These are phyloP conservation scores for Cryptocephalus moraei DNA, from an alignment of 2,888 invertebrate species.

Conservation along the genomic window DNA sequence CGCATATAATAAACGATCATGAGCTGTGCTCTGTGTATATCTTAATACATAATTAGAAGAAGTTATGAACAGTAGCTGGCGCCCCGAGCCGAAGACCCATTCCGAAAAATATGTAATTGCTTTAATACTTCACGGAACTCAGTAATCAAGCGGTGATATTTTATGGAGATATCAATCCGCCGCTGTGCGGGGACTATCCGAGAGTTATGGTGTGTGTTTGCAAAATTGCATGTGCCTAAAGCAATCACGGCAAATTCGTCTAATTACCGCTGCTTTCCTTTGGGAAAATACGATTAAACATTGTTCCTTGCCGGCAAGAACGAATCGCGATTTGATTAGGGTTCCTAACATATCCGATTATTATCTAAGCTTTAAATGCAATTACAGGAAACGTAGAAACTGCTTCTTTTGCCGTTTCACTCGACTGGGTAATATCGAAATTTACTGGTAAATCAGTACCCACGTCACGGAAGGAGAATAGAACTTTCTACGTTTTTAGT, in stretches of 20 bases:
- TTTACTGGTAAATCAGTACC: no score
- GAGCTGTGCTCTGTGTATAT: constrained; percentile 17
- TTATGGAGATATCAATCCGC: constrained; percentile 29
- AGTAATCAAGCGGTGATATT: constrained; percentile 33
- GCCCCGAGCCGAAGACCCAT: constrained; percentile 19
- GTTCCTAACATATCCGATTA: neutral
- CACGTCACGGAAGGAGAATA: no score
- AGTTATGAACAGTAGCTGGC: constrained; percentile 24
- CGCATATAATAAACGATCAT: constrained; percentile 24
- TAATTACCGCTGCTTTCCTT: constrained; percentile 13
- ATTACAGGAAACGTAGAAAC: no score
- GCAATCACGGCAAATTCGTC: constrained; percentile 26
- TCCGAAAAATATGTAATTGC: constrained; percentile 29
- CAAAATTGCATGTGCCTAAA: constrained; percentile 27
- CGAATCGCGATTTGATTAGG: constrained; percentile 8
- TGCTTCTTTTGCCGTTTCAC: no score
- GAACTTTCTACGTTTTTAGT: no score
- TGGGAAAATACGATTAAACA: constrained; percentile 15
- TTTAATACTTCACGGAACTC: constrained; percentile 28
- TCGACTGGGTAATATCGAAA: no score
- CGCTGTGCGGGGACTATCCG: constrained; percentile 22
- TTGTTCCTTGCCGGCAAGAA: constrained; percentile 4
- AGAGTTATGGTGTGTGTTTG: constrained; percentile 15
- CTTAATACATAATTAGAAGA: constrained; percentile 27
- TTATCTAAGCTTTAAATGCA: neutral